Base-by-base conservation (phyloP, 2,888 invertebrate genomes). In the Drosophila ochracea region DNA sequence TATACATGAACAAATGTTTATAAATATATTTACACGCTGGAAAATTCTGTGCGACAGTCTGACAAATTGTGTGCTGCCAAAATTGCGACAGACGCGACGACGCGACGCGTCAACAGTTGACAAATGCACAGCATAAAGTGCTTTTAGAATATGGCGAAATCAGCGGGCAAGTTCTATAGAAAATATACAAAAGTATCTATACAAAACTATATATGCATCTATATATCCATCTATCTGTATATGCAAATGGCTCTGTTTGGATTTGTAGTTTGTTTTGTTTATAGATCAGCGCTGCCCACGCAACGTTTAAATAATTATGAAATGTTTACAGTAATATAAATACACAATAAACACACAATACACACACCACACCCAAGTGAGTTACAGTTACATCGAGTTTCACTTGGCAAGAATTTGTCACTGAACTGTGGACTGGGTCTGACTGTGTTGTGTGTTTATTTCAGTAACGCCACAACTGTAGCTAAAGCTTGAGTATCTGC, bases 1-100 rank as follows among this genome's bases (percentile, higher is more conserved):
- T 66, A 73, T 72, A 72, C 19, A 37, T 39, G 16, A 39, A 53
- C 62, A 76, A 68, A 52, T 50, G 41, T 69, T 68, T 69, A 69
- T 69, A 68, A 41, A 68, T 58, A 49, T 13, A 57, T 80, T 80
- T 78, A 68, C 72, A 66, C 58, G 59, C 78, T 75, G 80, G 80
- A 74, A 80, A 77, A 73, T 57, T 66, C 63, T 50, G 53, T 64
- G 57, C 30, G 52, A 64, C 39, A 25, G 5, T 13, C 55, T 88
- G 86, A 87, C 84, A 87, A 87, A 87, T 86, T 89, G 83, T 81
- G 49, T 65, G 64, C 79, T 84, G 79, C 75, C 79, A 82, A 81
- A 87, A 79, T 89, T 82, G 84, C 87, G 86, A 89, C 84, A 86
- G 80, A 69, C 43, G 49, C 55, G 63, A 54, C 47, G 47, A 47